phyloP scores from a whole-genome alignment of 1,140 invertebrate species.

The Manduca sexta region DNA sequence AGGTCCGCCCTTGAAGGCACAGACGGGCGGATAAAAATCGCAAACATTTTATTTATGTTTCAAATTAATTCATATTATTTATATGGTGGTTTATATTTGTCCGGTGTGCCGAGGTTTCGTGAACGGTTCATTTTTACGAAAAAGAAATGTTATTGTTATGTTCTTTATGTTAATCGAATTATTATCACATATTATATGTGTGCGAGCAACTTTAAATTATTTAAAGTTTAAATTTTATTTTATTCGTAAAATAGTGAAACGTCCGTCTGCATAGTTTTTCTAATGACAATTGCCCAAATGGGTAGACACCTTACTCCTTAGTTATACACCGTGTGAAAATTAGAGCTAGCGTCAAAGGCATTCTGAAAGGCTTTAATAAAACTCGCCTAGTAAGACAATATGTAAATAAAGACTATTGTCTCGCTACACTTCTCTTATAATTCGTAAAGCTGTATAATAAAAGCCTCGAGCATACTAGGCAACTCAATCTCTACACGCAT shows the following conservation, averaged over 20 bases:
- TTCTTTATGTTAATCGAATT: too few relatives aligned
- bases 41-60: neutral
- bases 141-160: too few relatives aligned
- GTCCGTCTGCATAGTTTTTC: constrained; percentile 4
- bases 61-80: neutral
- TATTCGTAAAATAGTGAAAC: neutral
- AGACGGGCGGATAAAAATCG: constrained; percentile 19
- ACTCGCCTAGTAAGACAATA: neutral
- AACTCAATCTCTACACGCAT: too few relatives aligned
- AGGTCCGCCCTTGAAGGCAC: constrained; percentile 31
- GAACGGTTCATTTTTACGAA: too few relatives aligned
- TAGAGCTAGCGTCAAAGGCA: constrained; percentile 1
- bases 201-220: too few relatives aligned
- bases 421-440: too few relatives aligned
- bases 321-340: constrained; percentile 5
- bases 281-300: constrained; percentile 7
- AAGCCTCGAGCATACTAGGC: too few relatives aligned
- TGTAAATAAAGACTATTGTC: too few relatives aligned
- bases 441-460: neutral
- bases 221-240: too few relatives aligned
- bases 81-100: too few relatives aligned
- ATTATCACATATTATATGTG: too few relatives aligned
- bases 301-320: constrained; percentile 9
- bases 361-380: neutral
- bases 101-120: too few relatives aligned